Conservation (phyloP, 2,113 vertebrate species). For the Speoplatyrhinus poulsoni region DNA sequence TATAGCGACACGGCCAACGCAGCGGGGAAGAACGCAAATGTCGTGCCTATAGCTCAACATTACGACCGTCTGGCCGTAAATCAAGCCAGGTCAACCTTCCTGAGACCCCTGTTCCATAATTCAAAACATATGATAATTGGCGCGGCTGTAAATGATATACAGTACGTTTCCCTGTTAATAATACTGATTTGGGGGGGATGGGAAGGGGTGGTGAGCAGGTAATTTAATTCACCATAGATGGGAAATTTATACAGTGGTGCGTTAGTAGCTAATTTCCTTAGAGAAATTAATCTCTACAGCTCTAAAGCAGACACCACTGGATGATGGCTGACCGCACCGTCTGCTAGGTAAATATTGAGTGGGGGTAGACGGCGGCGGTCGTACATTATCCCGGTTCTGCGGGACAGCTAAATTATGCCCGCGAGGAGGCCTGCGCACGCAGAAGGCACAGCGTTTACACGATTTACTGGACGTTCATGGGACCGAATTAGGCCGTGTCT, state of each 20-base stretch:
- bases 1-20: conserved; percentile 5
- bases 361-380: conserved; percentile 29
- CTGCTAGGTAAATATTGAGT: conserved; percentile 66
- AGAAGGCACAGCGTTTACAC: conserved; percentile 34
- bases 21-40: conserved; percentile 47
- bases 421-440: conserved; percentile 12
- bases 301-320: conserved; percentile 40
- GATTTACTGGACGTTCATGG: conserved; percentile 16
- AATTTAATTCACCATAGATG: conserved; percentile 65
- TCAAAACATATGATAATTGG: conserved; percentile 68
- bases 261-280: conserved; percentile 69
- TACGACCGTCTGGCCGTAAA: conserved; percentile 53
- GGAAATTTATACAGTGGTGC: conserved; percentile 56
- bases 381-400: conserved; percentile 20
- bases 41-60: conserved; percentile 46
- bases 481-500: conserved; percentile 17
- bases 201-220: conserved; percentile 23
- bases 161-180: conserved; percentile 59
- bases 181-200: conserved; percentile 40
- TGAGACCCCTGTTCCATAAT: conserved; percentile 54
- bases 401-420: conserved; percentile 47
- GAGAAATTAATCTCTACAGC: conserved; percentile 69
- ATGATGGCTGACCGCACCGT: conserved; percentile 67
- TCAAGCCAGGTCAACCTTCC: conserved; percentile 31
- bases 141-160: conserved; percentile 52